Conservation (phyloP, 2,888 invertebrate species). For the Lampropteryx suffumata region DNA sequence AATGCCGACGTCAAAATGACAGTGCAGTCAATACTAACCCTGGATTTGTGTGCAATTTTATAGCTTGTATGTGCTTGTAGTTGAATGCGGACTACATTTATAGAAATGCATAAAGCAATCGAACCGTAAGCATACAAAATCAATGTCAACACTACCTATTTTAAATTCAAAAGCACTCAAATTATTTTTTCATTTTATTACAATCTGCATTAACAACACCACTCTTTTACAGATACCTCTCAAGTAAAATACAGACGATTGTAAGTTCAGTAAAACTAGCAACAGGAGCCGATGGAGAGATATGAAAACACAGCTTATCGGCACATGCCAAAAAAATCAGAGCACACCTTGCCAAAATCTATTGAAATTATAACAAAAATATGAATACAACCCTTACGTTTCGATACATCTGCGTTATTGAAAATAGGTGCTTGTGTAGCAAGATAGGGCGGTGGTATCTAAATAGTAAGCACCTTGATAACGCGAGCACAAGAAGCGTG, state of each 20-base stretch:
- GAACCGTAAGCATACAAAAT: no score
- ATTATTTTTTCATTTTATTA: no score
- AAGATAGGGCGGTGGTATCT: constrained; percentile 37
- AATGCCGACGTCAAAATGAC: constrained; percentile 56
- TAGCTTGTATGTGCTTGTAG: no score
- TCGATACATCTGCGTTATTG: constrained; percentile 57
- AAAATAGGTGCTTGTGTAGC: constrained; percentile 29
- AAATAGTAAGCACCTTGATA: constrained; percentile 34
- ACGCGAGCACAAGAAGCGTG: constrained; percentile 59
- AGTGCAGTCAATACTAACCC: constrained; percentile 12
- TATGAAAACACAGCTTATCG: constrained; percentile 25
- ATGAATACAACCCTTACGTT: constrained; percentile 60
- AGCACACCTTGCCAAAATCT: constrained; percentile 62
- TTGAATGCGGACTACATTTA: no score
- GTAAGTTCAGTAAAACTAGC: not conserved
- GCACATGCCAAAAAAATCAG: constrained; percentile 57
- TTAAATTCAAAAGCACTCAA: no score
- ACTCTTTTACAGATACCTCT: no score
- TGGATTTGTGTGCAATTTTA: no score
- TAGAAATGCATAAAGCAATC: no score
- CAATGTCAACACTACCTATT: no score
- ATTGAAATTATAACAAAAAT: constrained; percentile 67
- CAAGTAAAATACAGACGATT: no score
- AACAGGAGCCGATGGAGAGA: constrained; percentile 22
- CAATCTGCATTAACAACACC: no score